phyloP scores from a whole-genome alignment of 2,797 vertebrate genomes.

The Pangasius macronema region DNA sequence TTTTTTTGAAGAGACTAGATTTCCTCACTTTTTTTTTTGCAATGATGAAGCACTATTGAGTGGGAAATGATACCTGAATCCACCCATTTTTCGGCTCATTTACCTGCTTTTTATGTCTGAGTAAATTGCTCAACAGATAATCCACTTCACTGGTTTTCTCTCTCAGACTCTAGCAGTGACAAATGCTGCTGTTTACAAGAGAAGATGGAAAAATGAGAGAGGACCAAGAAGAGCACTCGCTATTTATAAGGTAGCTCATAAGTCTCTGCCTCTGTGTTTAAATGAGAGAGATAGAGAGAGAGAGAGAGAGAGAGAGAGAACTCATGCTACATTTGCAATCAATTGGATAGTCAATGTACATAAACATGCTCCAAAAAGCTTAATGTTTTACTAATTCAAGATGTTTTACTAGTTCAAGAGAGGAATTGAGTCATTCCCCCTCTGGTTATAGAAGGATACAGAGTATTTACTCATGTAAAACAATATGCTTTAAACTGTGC shows the following conservation, averaged over 20 bases:
- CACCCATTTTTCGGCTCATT: constrained; percentile 57
- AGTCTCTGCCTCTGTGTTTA: not conserved
- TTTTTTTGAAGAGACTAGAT: not conserved
- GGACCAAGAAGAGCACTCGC: not conserved
- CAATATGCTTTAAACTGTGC: not conserved
- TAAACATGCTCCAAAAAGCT: not conserved
- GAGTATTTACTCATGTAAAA: not conserved
- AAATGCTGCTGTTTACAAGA: constrained; percentile 42
- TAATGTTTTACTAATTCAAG: not conserved
- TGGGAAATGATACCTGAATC: constrained; percentile 52
- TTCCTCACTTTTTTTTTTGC: not conserved
- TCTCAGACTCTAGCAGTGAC: constrained; percentile 31
- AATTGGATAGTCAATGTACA: not conserved
- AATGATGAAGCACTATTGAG: constrained; percentile 36
- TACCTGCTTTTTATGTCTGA: constrained; percentile 59
- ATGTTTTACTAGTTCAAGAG: not conserved
- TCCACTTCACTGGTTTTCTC: constrained; percentile 52
- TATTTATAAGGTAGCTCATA: not conserved
- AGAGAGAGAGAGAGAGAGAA: constrained; percentile 9
- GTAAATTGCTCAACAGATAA: constrained; percentile 57
- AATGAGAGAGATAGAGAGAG: not conserved
- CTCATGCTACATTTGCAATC: not conserved
- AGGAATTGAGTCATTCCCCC: not conserved
- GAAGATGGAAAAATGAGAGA: constrained; percentile 17
- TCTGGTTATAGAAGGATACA: not conserved